phyloP scores from a whole-genome alignment of 2,888 invertebrate species.

The Drosophila infuscata region DNA sequence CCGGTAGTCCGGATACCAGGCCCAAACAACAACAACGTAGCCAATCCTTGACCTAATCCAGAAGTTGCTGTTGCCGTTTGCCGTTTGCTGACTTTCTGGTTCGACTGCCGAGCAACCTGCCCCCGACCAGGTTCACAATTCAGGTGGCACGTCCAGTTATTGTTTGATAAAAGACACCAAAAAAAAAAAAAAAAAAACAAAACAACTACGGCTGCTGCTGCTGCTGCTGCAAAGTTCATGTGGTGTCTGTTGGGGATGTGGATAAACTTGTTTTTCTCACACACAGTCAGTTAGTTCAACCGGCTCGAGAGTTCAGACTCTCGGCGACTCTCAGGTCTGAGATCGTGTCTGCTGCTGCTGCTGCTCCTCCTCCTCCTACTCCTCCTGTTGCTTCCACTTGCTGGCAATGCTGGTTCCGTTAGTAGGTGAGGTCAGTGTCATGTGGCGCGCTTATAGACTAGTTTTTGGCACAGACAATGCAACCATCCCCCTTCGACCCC shows the following conservation, averaged over 20 bases:
- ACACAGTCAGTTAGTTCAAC: slow-evolving; percentile 62
- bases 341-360: slow-evolving; percentile 43
- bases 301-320: slow-evolving; percentile 54
- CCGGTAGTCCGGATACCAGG: slow-evolving; percentile 62
- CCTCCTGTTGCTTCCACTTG: slow-evolving; percentile 25
- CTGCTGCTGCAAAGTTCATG: slow-evolving; percentile 44
- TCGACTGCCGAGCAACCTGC: slow-evolving; percentile 53
- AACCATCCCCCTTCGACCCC: background rate
- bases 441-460: slow-evolving; percentile 77
- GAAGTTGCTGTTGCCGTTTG: slow-evolving; percentile 62
- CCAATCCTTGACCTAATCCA: slow-evolving; percentile 84
- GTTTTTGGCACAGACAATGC: slow-evolving; percentile 64
- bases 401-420: slow-evolving; percentile 65
- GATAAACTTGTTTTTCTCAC: slow-evolving; percentile 71
- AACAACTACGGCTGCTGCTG: slow-evolving; percentile 21
- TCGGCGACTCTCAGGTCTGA: slow-evolving; percentile 28
- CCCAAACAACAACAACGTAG: slow-evolving; percentile 61
- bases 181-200: slow-evolving; percentile 15
- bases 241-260: slow-evolving; percentile 68
- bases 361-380: slow-evolving; percentile 20
- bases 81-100: slow-evolving; percentile 73
- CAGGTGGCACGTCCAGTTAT: slow-evolving; percentile 68
- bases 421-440: slow-evolving; percentile 84
- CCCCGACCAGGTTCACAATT: slow-evolving; percentile 67
- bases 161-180: slow-evolving; percentile 63